Conservation (phyloP, 1,140 invertebrate species). For the Sinella curviseta region DNA sequence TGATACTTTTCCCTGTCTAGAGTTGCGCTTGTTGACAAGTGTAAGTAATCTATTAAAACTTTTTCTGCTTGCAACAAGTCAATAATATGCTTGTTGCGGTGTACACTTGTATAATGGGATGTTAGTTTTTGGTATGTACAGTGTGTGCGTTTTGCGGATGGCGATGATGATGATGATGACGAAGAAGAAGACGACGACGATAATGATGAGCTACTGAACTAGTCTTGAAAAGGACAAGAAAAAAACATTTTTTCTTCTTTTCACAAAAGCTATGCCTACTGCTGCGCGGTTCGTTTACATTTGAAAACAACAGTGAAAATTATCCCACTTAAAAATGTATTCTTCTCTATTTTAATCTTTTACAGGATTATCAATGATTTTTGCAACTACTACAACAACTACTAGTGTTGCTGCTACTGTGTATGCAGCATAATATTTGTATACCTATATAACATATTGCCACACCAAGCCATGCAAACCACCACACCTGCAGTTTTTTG, state of each 20-base stretch:
- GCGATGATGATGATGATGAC: no score
- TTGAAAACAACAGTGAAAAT: constrained; percentile 11
- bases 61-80: no score
- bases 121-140: no score
- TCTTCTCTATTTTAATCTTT: no score
- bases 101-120: not conserved
- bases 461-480: not conserved
- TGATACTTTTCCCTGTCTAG: no score
- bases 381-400: no score
- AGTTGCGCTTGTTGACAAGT: constrained; percentile 17
- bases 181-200: no score
- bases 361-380: no score
- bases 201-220: not conserved
- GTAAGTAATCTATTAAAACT: constrained; percentile 10
- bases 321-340: no score
- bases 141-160: no score
- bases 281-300: not conserved
- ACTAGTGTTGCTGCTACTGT: not conserved
- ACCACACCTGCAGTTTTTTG: not conserved
- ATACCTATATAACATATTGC: not conserved
- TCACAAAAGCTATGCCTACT: not conserved
- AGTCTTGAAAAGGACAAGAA: not conserved
- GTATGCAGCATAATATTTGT: not conserved
- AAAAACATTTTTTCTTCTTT: no score
- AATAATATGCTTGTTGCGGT: no score